Conservation (phyloP, 2,113 vertebrate species). For the Caranx melampygus region DNA sequence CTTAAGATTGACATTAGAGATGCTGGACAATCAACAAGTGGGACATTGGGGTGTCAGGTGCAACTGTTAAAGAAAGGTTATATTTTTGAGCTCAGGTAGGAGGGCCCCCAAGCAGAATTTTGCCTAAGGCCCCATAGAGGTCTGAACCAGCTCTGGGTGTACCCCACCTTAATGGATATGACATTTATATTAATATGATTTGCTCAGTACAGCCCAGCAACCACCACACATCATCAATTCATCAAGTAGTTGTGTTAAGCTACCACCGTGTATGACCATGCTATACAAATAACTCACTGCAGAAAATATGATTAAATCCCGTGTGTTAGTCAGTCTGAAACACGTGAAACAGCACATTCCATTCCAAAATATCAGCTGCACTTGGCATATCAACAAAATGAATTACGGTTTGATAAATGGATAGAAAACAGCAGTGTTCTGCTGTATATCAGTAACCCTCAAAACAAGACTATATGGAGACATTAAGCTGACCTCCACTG, state of each 20-base stretch:
- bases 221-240: neutral
- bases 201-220: neutral
- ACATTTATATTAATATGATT: neutral
- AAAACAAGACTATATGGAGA: neutral
- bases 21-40: too few relatives aligned
- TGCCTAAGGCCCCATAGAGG: too few relatives aligned
- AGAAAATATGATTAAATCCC: constrained; percentile 5
- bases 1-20: too few relatives aligned
- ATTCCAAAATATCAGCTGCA: constrained; percentile 57
- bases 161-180: too few relatives aligned
- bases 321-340: neutral
- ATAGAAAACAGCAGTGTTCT: neutral
- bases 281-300: too few relatives aligned
- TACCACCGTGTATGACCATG: too few relatives aligned
- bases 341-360: constrained; percentile 49
- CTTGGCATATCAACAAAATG: neutral
- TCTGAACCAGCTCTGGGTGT: too few relatives aligned
- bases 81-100: too few relatives aligned
- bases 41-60: too few relatives aligned
- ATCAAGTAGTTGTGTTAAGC: too few relatives aligned
- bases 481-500: constrained; percentile 36
- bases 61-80: too few relatives aligned
- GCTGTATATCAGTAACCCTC: constrained; percentile 4
- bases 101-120: too few relatives aligned
- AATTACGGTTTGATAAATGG: constrained; percentile 38